phyloP scores from a whole-genome alignment of 2,888 invertebrate species.

The Malacosoma neustria region DNA sequence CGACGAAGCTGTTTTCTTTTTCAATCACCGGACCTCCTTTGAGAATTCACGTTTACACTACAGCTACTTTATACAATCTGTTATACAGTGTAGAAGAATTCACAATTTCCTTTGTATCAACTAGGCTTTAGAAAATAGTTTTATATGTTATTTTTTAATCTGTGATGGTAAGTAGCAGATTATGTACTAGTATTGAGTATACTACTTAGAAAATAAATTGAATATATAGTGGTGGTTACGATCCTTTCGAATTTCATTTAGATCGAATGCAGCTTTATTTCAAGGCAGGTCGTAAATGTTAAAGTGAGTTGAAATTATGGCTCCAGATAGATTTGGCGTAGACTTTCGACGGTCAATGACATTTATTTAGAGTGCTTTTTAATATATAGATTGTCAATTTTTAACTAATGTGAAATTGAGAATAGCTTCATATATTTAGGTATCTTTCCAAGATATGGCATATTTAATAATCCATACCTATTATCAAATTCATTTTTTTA shows the following conservation, averaged over 20 bases:
- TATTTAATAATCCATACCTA: too few relatives aligned
- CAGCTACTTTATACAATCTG: conserved; percentile 22
- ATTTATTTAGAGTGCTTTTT: too few relatives aligned
- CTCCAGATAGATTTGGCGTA: conserved; percentile 23
- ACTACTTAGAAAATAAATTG: conserved; percentile 64
- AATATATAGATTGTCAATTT: too few relatives aligned
- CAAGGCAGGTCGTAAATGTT: conserved; percentile 42
- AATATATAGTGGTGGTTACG: conserved; percentile 44
- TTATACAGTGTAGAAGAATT: conserved; percentile 25
- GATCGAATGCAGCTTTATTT: conserved; percentile 54
- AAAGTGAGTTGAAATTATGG: conserved; percentile 30
- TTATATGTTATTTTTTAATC: conserved; percentile 16
- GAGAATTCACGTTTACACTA: conserved; percentile 36
- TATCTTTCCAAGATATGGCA: too few relatives aligned
- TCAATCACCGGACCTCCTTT: conserved; percentile 60
- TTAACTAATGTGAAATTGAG: too few relatives aligned
- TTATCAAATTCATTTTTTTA: too few relatives aligned
- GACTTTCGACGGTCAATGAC: conserved; percentile 13
- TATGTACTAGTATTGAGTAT: conserved; percentile 25
- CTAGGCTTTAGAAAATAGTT: too few relatives aligned
- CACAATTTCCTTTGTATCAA: too few relatives aligned
- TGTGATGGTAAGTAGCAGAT: conserved; percentile 20
- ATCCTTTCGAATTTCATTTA: conserved; percentile 38
- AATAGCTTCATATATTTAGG: too few relatives aligned
- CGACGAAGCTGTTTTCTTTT: conserved; percentile 66